Percentiles rank a stretch among this genome's conserved stretches.
Conservation (phyloP, 1,140 invertebrate species). For the Chrysoperla carnea region DNA sequence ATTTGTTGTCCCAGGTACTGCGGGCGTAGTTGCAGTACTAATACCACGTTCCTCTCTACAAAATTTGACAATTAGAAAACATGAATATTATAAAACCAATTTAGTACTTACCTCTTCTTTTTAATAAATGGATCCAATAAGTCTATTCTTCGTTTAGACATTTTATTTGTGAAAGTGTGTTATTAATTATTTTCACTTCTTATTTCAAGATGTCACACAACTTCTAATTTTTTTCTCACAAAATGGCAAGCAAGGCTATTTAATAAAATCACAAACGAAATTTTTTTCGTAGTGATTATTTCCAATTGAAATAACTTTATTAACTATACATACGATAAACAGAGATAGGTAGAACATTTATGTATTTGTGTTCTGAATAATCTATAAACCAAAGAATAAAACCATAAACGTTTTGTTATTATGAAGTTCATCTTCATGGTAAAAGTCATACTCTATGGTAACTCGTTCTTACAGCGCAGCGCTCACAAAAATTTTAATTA, state of each 20-base stretch:
- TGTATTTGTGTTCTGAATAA: too few relatives aligned
- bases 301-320: background rate
- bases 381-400: too few relatives aligned
- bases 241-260: background rate
- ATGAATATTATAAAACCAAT: conserved; percentile 9
- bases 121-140: conserved; percentile 66
- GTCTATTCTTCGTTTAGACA: conserved; percentile 72
- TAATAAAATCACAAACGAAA: too few relatives aligned
- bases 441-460: too few relatives aligned
- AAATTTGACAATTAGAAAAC: conserved; percentile 10
- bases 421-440: too few relatives aligned
- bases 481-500: too few relatives aligned
- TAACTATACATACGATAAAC: too few relatives aligned
- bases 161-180: conserved; percentile 14
- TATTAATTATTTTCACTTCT: background rate
- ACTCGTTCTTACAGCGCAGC: too few relatives aligned
- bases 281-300: background rate
- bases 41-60: conserved; percentile 16
- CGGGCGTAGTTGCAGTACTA: conserved; percentile 13
- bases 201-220: conserved; percentile 1
- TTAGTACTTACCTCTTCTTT: conserved; percentile 42
- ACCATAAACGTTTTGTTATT: too few relatives aligned
- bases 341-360: too few relatives aligned
- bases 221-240: background rate
- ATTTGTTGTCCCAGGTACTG: conserved; percentile 39